phyloP scores from a whole-genome alignment of 1,140 invertebrate species.

The Sminthurides bifidus region DNA sequence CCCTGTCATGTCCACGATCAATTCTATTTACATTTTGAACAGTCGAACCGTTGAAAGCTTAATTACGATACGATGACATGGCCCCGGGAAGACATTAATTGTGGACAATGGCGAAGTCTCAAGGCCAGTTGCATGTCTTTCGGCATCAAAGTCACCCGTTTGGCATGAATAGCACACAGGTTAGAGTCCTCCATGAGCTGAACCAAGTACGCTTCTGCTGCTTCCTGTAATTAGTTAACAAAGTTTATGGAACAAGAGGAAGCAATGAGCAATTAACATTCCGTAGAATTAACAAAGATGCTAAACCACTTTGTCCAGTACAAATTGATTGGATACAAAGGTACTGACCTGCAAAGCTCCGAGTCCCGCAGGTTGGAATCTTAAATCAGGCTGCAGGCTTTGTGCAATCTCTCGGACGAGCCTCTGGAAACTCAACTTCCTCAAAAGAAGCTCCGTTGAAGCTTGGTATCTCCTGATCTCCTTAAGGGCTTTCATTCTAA shows the following conservation, averaged over 20 bases:
- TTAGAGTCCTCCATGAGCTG: constrained; percentile 62
- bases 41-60: no score
- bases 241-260: no score
- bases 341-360: constrained; percentile 42
- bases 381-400: constrained; percentile 41
- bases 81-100: no score
- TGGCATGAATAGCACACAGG: constrained; percentile 54
- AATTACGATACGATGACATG: no score
- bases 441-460: constrained; percentile 45
- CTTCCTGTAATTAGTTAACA: constrained; percentile 51
- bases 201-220: constrained; percentile 70
- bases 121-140: constrained; percentile 44
- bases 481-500: constrained; percentile 41
- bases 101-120: no score
- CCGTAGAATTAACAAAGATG: neutral
- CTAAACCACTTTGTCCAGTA: neutral
- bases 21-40: no score
- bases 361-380: constrained; percentile 46
- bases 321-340: neutral
- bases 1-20: no score
- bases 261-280: no score
- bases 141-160: constrained; percentile 59
- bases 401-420: constrained; percentile 47
- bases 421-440: constrained; percentile 47
- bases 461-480: constrained; percentile 39